Conservation (phyloP, 2,113 vertebrate genomes). For the Spheniscus mendiculus region DNA sequence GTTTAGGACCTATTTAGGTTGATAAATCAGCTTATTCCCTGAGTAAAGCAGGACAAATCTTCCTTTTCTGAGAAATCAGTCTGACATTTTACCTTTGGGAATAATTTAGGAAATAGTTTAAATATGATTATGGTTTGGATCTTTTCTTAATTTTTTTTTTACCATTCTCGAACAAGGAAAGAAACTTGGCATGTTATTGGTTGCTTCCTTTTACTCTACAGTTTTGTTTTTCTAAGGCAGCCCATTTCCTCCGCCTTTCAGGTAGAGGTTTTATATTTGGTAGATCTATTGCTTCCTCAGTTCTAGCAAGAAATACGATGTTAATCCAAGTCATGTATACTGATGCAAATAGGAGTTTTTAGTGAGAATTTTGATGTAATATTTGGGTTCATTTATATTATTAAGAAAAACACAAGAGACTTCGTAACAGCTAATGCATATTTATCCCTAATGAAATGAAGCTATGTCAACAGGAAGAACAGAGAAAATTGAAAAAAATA, state of each 20-base stretch:
- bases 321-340: neutral
- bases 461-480: neutral
- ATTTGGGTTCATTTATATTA: neutral
- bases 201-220: neutral
- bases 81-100: neutral
- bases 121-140: neutral
- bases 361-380: neutral
- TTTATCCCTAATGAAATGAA: neutral
- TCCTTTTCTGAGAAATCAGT: neutral
- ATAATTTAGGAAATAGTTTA: neutral
- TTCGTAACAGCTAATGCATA: neutral
- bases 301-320: neutral
- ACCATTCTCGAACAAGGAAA: neutral
- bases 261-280: neutral
- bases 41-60: neutral
- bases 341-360: neutral
- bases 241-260: neutral
- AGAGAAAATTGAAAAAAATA: neutral
- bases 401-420: neutral
- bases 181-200: neutral
- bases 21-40: neutral
- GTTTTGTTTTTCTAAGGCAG: neutral
- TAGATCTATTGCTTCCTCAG: neutral
- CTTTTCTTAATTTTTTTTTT: neutral
- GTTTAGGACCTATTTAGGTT: neutral